Base-by-base conservation (phyloP, 2,113 vertebrate genomes). In the Callorhinus ursinus region DNA sequence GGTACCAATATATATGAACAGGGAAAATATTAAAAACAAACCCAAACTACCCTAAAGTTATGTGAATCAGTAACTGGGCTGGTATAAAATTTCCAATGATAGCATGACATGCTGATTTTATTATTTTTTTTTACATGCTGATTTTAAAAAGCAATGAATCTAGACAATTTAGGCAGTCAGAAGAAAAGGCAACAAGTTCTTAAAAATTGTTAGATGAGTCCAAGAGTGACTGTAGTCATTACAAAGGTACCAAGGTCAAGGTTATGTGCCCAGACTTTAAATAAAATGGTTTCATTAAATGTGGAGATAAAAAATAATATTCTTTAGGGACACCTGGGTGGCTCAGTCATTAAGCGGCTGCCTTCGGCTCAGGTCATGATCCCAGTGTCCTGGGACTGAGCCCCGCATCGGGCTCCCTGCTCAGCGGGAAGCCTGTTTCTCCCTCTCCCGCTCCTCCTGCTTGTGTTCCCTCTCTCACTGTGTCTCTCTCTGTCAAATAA, bases 251-350 rank as follows among this genome's bases (percentile, higher is more conserved):
- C 22, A 85, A 9, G 39, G 24, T 77, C 49, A 71, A 88, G 46
- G 13, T 63, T 57, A 72, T 55, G 1, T 57, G 19, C 51, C 31
- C 89, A 96, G 42, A 87, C 10, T 46, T 92, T 63, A 69, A 88
- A 49, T 81, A 59, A 93, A 90, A 51, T 26, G 74, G 26, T 77
- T 76, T 96, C 33, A 42, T 63, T 84, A 96, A 90, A 53, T 24
- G 21, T 36, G 11, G 10, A 11, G 59, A 69, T 80, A 46, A 81
- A 77, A 94, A 76, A 49, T 92, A 76, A 80, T 67, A 3, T 57
- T 19, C 33, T n/a, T 69, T 63, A 80, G 46, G 46, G 7, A 8
- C 46, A 46, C 46, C 46, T 46, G 46, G 46, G 46, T 46, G 46
- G 46, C 46, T 46, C 46, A 46, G 46, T 46, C 46, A 1, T 46